phyloP scores from a whole-genome alignment of 2,113 vertebrate genomes.

The Myodes glareolus region DNA sequence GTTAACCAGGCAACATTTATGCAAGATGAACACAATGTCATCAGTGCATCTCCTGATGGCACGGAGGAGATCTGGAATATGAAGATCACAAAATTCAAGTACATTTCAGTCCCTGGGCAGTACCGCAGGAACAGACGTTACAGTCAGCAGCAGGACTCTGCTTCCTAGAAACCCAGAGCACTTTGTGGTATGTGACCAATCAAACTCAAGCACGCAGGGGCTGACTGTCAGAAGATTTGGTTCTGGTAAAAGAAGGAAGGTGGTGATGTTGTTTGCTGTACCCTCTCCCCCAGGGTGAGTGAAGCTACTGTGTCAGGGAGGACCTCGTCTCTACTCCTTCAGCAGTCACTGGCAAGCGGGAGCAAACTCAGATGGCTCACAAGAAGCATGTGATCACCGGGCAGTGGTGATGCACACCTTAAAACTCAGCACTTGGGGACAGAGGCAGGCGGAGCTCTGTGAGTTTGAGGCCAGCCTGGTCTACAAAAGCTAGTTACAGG shows the following conservation, averaged over 20 bases:
- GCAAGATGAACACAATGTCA: slow-evolving; percentile 95
- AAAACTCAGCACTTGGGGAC: no score
- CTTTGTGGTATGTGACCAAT: slow-evolving; percentile 97
- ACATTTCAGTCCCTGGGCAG: slow-evolving; percentile 97
- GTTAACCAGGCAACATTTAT: slow-evolving; percentile 97
- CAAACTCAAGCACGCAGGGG: slow-evolving; percentile 99
- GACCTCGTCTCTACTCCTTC: slow-evolving; percentile 99
- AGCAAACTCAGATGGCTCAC: slow-evolving; percentile 96
- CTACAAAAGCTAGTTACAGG: no score
- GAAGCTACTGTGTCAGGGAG: slow-evolving; percentile 99
- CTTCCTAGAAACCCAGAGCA: slow-evolving; percentile 98
- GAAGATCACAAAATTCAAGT: slow-evolving; percentile 94
- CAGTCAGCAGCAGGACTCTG: slow-evolving; percentile 95
- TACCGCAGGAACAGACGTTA: slow-evolving; percentile 96
- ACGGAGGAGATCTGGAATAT: slow-evolving; percentile 99
- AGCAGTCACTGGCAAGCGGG: slow-evolving; percentile 97
- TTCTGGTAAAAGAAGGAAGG: slow-evolving; percentile 99
- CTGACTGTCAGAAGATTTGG: slow-evolving; percentile 99
- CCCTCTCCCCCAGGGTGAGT: slow-evolving; percentile 96
- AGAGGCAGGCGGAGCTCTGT: no score
- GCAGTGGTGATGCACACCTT: no score
- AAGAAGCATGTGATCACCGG: slow-evolving; percentile 93
- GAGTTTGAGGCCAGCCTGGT: no score
- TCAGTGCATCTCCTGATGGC: slow-evolving; percentile 96
- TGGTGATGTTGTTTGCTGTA: slow-evolving; percentile 97